Evolutionary conservation across 2,113 vertebrate species (phyloP).

Genomic region (Hypomesus transpacificus): DNA sequence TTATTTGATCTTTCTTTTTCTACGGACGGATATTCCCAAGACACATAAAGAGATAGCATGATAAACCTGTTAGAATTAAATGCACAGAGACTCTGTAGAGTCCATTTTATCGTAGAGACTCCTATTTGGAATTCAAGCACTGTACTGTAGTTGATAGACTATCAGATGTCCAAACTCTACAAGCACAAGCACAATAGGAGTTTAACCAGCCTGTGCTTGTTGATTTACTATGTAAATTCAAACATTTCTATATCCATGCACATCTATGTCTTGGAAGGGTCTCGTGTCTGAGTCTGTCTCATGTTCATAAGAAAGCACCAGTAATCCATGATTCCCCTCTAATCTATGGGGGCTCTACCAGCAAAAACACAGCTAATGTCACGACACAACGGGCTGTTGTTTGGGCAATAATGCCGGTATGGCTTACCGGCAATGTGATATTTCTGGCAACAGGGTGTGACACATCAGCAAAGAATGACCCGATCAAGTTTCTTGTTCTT

Average conservation of each 20-base stretch:
- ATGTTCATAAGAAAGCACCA: constrained; percentile 29
- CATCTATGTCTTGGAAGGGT: constrained; percentile 9
- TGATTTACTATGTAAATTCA: constrained; percentile 35
- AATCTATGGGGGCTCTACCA: constrained; percentile 53
- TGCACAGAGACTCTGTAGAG: constrained; percentile 22
- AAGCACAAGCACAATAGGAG: constrained; percentile 50
- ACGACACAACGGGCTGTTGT: no score
- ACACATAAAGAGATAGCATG: constrained; percentile 11
- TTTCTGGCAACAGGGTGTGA: no score
- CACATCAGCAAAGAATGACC: no score
- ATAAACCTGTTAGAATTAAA: constrained; percentile 33
- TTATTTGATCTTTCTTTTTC: constrained; percentile 11
- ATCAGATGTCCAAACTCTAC: constrained; percentile 28
- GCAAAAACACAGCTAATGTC: constrained; percentile 37
- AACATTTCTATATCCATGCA: constrained; percentile 20
- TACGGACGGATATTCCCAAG: constrained; percentile 16
- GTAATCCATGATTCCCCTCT: constrained; percentile 32
- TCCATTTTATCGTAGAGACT: constrained; percentile 57
- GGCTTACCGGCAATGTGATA: no score
- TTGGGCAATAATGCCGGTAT: no score
- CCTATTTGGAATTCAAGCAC: constrained; percentile 22
- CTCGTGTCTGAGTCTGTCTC: constrained; percentile 8
- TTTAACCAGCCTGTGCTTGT: constrained; percentile 33
- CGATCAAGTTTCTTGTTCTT: no score
- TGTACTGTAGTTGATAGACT: constrained; percentile 24